Percentiles rank a stretch among this genome's conserved stretches.
Evolutionary conservation across 2,113 vertebrate genomes (phyloP).

Genomic region (Helogale parvula): DNA sequence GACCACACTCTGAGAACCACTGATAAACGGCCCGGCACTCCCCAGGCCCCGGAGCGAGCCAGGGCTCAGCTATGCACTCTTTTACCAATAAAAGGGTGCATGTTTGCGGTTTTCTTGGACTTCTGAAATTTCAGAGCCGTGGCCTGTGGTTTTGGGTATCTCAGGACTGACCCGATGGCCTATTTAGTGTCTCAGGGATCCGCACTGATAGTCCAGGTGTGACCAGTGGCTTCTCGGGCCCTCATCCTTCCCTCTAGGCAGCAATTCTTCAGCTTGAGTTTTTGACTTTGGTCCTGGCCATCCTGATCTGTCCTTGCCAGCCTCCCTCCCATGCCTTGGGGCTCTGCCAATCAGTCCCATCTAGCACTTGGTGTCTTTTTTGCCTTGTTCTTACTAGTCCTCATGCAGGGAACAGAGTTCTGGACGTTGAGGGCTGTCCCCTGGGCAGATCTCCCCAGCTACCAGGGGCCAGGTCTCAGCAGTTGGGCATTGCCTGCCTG

Average conservation of each 20-base stretch:
- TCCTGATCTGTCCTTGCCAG: background rate
- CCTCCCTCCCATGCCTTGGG: background rate
- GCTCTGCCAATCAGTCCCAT: background rate
- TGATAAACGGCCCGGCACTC: background rate
- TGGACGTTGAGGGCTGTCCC: background rate
- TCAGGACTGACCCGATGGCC: rapidly evolving
- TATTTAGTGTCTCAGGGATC: background rate
- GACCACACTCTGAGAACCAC: background rate
- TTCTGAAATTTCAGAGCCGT: background rate
- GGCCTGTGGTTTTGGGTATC: background rate
- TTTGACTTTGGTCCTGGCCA: background rate
- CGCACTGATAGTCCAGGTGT: background rate
- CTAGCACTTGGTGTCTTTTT: background rate
- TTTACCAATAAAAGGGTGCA: background rate
- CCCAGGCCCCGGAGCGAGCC: rapidly evolving
- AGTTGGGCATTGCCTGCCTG: background rate
- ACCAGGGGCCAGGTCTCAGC: background rate
- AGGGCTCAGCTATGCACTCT: rapidly evolving
- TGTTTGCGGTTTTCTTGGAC: background rate
- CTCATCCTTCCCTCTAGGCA: background rate
- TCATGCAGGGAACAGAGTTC: background rate
- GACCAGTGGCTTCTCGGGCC: background rate
- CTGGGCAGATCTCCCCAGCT: rapidly evolving
- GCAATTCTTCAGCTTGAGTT: background rate
- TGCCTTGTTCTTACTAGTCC: background rate